These are phyloP conservation scores for Caenorhabditis plicata DNA, from an alignment of 2,888 invertebrate species.

Conservation along the genomic window DNA sequence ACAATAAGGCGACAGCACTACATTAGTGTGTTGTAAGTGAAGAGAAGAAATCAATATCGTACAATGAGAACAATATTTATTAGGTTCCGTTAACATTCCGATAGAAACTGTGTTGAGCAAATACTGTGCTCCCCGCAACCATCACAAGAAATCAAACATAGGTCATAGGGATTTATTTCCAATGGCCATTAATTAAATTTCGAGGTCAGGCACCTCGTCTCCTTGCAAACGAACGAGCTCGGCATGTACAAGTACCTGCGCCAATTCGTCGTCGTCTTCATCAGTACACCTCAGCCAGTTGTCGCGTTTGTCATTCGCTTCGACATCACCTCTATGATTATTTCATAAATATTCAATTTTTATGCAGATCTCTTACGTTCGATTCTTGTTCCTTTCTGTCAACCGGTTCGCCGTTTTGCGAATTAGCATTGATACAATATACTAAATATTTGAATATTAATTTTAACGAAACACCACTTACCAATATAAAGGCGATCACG, in stretches of 20 bases:
- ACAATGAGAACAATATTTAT: too few species aligned
- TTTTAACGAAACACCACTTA: background rate
- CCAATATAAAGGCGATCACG: background rate
- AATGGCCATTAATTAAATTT: background rate
- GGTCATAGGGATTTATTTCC: background rate
- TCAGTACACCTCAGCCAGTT: background rate
- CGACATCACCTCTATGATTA: background rate
- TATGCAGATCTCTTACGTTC: background rate
- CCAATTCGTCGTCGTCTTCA: background rate
- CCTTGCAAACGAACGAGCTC: constrained; percentile 5
- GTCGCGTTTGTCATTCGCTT: too few species aligned
- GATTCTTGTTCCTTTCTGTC: background rate
- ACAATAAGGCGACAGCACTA: too few species aligned
- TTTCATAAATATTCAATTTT: background rate
- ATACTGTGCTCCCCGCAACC: too few species aligned
- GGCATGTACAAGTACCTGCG: background rate
- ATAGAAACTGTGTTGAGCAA: too few species aligned
- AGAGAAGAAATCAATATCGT: too few species aligned
- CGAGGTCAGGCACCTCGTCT: background rate
- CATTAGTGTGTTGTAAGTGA: too few species aligned
- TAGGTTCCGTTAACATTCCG: too few species aligned
- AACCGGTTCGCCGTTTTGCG: background rate
- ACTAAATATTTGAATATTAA: constrained; percentile 1
- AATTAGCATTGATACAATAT: background rate
- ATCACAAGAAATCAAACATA: background rate